A percentile compares a stretch with the other conserved stretches of the same genome.
Conservation (phyloP, 2,113 vertebrate species). For the Plotosus lineatus region DNA sequence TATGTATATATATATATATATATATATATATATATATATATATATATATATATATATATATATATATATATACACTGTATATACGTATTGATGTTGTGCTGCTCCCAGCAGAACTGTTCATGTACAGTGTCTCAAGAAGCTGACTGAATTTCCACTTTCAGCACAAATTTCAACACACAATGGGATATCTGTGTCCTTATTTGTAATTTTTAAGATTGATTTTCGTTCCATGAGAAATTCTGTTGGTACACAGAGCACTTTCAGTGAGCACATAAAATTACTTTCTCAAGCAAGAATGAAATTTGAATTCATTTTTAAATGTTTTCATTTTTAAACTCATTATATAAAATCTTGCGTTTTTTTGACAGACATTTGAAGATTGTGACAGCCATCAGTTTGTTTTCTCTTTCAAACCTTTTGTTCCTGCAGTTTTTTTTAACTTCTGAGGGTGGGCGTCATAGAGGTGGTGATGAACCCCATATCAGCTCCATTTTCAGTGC, state of each 20-base stretch:
- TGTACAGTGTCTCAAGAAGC: background rate
- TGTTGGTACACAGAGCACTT: background rate
- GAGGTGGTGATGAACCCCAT: background rate
- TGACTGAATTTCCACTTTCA: background rate
- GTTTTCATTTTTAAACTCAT: no score
- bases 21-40: no score
- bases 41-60: no score
- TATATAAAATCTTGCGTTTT: background rate
- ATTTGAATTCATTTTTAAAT: no score
- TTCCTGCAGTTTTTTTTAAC: background rate
- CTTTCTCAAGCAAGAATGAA: no score
- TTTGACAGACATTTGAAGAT: background rate
- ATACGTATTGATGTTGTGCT: no score
- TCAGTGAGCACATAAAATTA: background rate
- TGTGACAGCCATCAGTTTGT: background rate
- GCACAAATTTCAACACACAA: background rate
- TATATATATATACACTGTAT: no score
- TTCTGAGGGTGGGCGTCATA: no score
- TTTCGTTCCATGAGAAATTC: background rate
- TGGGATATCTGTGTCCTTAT: background rate
- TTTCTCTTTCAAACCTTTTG: background rate
- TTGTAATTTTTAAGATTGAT: background rate
- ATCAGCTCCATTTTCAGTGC: background rate
- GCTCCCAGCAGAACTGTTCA: conserved; percentile 41
- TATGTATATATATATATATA: no score